Evolutionary conservation across 2,113 vertebrate species (phyloP).

Genomic region (Malurus alboscapulatus): DNA sequence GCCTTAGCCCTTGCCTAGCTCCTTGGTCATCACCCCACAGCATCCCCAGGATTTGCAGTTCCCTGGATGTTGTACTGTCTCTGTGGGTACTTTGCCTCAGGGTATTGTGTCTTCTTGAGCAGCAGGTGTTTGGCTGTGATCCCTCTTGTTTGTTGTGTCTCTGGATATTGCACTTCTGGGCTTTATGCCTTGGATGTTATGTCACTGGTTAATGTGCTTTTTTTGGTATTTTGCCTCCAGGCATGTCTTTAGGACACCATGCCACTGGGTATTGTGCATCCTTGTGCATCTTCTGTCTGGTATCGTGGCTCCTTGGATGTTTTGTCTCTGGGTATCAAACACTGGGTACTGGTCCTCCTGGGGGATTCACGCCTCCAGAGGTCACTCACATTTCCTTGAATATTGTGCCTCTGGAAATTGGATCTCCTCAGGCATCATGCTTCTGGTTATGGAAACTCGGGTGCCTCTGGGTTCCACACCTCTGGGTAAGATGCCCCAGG

Average conservation of each 20-base stretch:
- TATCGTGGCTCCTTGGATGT: accelerated
- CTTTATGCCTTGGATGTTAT: neutral
- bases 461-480: neutral
- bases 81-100: neutral
- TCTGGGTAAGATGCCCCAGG: too few relatives aligned
- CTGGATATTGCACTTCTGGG: neutral
- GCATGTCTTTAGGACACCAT: neutral
- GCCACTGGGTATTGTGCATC: neutral
- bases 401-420: neutral
- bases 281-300: neutral
- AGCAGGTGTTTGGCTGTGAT: neutral
- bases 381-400: neutral
- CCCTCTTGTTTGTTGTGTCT: neutral
- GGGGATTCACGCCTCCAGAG: neutral
- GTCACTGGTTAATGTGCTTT: neutral
- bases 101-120: neutral
- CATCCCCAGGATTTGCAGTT: neutral
- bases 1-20: neutral
- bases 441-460: neutral
- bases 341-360: neutral
- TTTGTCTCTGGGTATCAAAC: neutral
- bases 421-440: neutral
- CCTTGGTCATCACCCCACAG: neutral
- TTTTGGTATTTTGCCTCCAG: neutral
- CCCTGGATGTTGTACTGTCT: neutral